phyloP scores from a whole-genome alignment of 2,888 invertebrate species.

The Plagodis dolabraria region DNA sequence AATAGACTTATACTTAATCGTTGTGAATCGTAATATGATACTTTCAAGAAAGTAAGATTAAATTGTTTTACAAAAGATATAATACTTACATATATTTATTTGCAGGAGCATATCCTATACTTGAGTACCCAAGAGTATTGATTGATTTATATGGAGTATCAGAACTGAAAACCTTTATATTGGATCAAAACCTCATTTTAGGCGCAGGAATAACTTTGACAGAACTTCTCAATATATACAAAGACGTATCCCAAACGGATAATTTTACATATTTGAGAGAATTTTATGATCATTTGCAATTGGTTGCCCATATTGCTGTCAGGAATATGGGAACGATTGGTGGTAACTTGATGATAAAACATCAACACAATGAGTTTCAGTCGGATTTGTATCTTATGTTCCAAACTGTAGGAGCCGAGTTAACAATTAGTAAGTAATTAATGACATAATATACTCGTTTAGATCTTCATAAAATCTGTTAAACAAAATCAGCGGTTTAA shows the following conservation, averaged over 20 bases:
- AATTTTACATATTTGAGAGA: conserved; percentile 85
- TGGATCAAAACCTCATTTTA: conserved; percentile 74
- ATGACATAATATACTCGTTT: not conserved
- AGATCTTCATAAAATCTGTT: too few relatives aligned
- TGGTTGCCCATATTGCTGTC: conserved; percentile 88
- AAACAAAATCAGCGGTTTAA: not conserved
- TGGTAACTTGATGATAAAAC: conserved; percentile 89
- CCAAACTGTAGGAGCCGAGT: conserved; percentile 54
- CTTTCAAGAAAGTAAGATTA: not conserved
- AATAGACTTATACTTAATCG: too few relatives aligned
- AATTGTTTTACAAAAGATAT: too few relatives aligned
- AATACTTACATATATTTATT: too few relatives aligned
- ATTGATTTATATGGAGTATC: conserved; percentile 86
- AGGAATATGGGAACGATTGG: conserved; percentile 88
- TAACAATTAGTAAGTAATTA: conserved; percentile 51
- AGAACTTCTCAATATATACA: conserved; percentile 75
- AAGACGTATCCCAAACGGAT: conserved; percentile 47
- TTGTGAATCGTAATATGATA: too few relatives aligned
- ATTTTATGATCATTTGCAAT: conserved; percentile 85
- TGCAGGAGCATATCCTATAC: conserved; percentile 67
- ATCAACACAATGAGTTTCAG: conserved; percentile 86
- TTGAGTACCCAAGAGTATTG: conserved; percentile 67
- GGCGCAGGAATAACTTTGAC: conserved; percentile 85
- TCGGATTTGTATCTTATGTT: conserved; percentile 87
- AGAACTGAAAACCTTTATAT: conserved; percentile 75